Evolutionary conservation across 1,140 invertebrate genomes (phyloP), one percentile per base, ranked within the genome.

Genomic region (Tetramorium simillimum): DNA sequence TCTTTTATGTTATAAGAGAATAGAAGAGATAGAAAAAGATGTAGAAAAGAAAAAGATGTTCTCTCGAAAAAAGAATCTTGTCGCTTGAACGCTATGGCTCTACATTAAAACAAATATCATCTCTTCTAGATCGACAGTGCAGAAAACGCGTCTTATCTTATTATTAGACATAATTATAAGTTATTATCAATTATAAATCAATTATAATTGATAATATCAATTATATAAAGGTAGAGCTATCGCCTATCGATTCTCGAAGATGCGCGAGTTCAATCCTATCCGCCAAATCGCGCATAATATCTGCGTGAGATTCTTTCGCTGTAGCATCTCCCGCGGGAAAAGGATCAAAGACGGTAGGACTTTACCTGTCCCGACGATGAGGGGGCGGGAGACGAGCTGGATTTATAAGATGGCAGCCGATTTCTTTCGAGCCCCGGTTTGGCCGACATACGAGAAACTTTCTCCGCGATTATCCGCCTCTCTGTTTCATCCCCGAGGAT

Each of bases 401-500:
- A 75, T 75, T 28, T 86, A 72, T 67, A 69, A 78, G 46, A 16
- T 12, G 33, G 3, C 53, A 69, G 58, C 14, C 56, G 24, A 33
- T 76, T 73, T 53, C 21, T 51, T 82, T 51, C 37, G 18, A n/a
- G 58, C 12, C 12, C n/a, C 67, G 46, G n/a, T 67, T 24, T 28
- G 16, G 58, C 9, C 49, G 46, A 60, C 21, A 51, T 49, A 51
- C 6, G 2, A 7, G 10, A 16, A 70, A 85, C 33, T 81, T 89
- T 82, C 73, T 73, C 14, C 21, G 9, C 37, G 16, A 49, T 60
- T 76, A 86, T 80, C 40, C 65, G 7, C 18, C 40, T 62, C 51
- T 69, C 46, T 56, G 51, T 78, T 86, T 77, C 18, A 73, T 86
- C 75, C 46, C 51, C 9, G 24, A 37, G 62, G 75, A 77, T 76